A percentile compares a stretch with the other conserved stretches of the same genome.
Conservation (phyloP, 2,888 invertebrate species). For the Netelia melanura region DNA sequence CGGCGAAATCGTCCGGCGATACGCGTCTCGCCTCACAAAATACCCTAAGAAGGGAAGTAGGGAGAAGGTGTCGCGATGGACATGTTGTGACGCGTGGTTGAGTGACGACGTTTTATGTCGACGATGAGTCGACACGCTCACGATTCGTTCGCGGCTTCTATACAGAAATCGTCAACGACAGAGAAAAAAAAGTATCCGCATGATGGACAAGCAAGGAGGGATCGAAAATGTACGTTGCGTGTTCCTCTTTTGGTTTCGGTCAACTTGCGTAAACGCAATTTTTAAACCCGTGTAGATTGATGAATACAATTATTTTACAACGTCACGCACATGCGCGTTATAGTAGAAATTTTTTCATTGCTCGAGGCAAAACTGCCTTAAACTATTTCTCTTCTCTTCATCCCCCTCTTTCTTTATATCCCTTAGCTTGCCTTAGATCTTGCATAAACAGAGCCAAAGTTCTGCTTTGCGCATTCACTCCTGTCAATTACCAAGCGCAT, state of each 20-base stretch:
- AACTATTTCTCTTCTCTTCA: neutral
- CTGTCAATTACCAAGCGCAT: neutral
- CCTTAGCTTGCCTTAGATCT: neutral
- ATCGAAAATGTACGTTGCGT: neutral
- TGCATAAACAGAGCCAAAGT: neutral
- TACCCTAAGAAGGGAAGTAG: constrained; percentile 38
- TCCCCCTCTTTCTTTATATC: neutral
- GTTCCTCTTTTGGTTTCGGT: neutral
- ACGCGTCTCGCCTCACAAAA: constrained; percentile 60
- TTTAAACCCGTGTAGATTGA: neutral
- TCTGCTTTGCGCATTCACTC: neutral
- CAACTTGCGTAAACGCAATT: neutral
- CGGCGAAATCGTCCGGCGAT: constrained; percentile 50
- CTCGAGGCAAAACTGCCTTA: neutral
- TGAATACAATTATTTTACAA: neutral
- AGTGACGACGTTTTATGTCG: constrained; percentile 28
- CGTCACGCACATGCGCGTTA: neutral
- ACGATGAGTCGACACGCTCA: constrained; percentile 31
- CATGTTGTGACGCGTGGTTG: constrained; percentile 1
- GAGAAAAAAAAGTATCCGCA: neutral
- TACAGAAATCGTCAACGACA: constrained; percentile 3
- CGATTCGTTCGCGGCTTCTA: neutral
- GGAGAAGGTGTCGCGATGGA: neutral
- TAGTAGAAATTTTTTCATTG: neutral
- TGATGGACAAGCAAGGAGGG: neutral